phyloP scores from a whole-genome alignment of 2,888 invertebrate genomes.

The Hetaerina titia region DNA sequence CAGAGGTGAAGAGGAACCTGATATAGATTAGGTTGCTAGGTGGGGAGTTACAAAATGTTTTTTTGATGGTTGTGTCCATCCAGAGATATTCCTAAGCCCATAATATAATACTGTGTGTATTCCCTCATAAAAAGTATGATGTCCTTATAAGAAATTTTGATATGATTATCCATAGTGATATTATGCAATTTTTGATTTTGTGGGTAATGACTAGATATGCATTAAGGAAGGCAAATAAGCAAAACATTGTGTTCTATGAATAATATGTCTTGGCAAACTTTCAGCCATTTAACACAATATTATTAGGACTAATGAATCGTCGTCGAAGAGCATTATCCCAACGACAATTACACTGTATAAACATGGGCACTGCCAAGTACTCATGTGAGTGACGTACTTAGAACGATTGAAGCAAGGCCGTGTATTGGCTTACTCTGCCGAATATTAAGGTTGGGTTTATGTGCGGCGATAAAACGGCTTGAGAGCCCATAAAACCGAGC shows the following conservation, averaged over 20 bases:
- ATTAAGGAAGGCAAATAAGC: background rate
- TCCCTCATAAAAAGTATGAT: too few species aligned
- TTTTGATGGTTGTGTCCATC: too few species aligned
- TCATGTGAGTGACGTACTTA: slow-evolving; percentile 45
- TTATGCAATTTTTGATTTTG: background rate
- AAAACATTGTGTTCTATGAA: background rate
- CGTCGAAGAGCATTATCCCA: background rate
- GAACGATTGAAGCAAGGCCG: slow-evolving; percentile 16
- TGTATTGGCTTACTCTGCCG: slow-evolving; percentile 63
- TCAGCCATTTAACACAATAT: background rate
- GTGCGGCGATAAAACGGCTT: slow-evolving; percentile 59
- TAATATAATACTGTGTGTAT: too few species aligned
- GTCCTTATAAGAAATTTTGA: too few species aligned
- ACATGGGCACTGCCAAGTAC: slow-evolving; percentile 13
- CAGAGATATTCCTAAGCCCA: too few species aligned
- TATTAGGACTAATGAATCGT: background rate
- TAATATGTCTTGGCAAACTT: background rate
- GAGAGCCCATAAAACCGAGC: slow-evolving; percentile 50
- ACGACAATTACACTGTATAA: background rate
- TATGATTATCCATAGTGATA: too few species aligned
- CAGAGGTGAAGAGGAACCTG: too few species aligned
- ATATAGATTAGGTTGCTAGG: too few species aligned
- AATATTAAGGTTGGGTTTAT: slow-evolving; percentile 63
- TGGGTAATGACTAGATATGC: background rate
- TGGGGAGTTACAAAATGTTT: too few species aligned